Percentiles rank a stretch among this genome's conserved stretches.
Evolutionary conservation across 2,888 invertebrate genomes (phyloP).

Genomic region (Troglohyphantes excavatus): DNA sequence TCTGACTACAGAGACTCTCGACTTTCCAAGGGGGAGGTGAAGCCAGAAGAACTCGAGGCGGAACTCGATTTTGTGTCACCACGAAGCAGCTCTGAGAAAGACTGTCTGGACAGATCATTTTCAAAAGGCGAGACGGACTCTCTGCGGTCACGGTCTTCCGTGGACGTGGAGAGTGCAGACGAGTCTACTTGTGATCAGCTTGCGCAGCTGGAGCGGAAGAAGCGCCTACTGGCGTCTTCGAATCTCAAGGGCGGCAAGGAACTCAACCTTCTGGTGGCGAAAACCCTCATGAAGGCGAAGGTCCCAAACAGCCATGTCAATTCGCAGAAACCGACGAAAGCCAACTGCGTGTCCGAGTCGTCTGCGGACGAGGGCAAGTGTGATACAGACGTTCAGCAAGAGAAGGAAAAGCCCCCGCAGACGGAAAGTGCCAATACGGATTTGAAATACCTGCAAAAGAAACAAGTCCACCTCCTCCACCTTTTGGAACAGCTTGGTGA

Average conservation of each 20-base stretch:
- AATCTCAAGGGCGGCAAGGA: slow-evolving; percentile 47
- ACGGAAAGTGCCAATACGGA: slow-evolving; percentile 68
- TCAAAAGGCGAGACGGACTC: slow-evolving; percentile 64
- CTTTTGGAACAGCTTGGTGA: slow-evolving; percentile 82
- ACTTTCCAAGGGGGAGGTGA: slow-evolving; percentile 64
- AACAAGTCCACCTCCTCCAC: slow-evolving; percentile 82
- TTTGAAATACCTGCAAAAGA: slow-evolving; percentile 81
- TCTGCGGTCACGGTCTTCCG: slow-evolving; percentile 42
- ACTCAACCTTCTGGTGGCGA: slow-evolving; percentile 18
- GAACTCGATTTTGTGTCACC: slow-evolving; percentile 65
- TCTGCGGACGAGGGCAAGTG: slow-evolving; percentile 28
- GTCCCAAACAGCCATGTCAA: slow-evolving; percentile 39
- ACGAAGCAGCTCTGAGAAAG: slow-evolving; percentile 51
- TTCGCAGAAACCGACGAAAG: slow-evolving; percentile 25
- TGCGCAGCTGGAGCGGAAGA: slow-evolving; percentile 79
- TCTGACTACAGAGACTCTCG: slow-evolving; percentile 73
- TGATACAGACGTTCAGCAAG: slow-evolving; percentile 74
- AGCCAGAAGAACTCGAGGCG: slow-evolving; percentile 33
- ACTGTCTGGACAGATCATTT: slow-evolving; percentile 44
- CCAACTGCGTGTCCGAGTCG: slow-evolving; percentile 56
- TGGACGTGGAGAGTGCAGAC: slow-evolving; percentile 68
- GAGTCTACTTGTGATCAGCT: slow-evolving; percentile 52
- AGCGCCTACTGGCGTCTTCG: slow-evolving; percentile 74
- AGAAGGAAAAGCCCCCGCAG: slow-evolving; percentile 69
- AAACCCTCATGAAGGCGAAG: slow-evolving; percentile 53